A percentile compares a stretch with the other conserved stretches of the same genome.
These are phyloP conservation scores for Hecatera dysodea DNA, from an alignment of 2,888 invertebrate species.

Conservation along the genomic window DNA sequence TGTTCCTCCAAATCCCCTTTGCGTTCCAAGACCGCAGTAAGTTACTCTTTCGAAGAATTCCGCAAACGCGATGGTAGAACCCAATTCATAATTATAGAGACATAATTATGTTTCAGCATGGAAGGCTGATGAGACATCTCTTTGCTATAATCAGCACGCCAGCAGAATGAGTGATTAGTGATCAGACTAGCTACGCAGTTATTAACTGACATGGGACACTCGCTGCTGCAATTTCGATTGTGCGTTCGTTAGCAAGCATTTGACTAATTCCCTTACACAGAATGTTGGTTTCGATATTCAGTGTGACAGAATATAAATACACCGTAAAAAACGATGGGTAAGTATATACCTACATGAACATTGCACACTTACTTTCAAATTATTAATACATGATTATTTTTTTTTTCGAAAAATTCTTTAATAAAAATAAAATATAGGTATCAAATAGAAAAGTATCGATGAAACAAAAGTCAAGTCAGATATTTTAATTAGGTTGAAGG, in stretches of 20 bases:
- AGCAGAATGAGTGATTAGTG: constrained; percentile 26
- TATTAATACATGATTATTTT: too few species aligned
- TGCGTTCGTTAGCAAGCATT: constrained; percentile 40
- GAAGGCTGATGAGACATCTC: constrained; percentile 27
- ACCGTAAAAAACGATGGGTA: neutral
- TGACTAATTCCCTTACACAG: constrained; percentile 21
- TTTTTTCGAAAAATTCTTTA: too few species aligned
- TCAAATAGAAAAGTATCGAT: too few species aligned
- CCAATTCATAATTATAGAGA: too few species aligned
- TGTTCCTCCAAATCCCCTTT: too few species aligned
- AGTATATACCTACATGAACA: accelerated
- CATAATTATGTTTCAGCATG: constrained; percentile 21
- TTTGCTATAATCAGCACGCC: constrained; percentile 25
- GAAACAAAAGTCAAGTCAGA: too few species aligned
- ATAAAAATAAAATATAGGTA: too few species aligned
- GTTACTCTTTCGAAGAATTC: too few species aligned
- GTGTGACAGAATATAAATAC: neutral
- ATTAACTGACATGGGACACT: constrained; percentile 32
- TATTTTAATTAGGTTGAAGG: too few species aligned
- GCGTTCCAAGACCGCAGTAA: too few species aligned
- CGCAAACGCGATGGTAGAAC: too few species aligned
- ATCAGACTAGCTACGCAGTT: constrained; percentile 4
- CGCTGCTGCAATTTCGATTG: constrained; percentile 34
- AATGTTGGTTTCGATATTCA: neutral
- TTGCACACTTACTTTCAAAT: too few species aligned